These are phyloP conservation scores for Portunus trituberculatus DNA, from an alignment of 1,140 invertebrate genomes.

Conservation along the genomic window DNA sequence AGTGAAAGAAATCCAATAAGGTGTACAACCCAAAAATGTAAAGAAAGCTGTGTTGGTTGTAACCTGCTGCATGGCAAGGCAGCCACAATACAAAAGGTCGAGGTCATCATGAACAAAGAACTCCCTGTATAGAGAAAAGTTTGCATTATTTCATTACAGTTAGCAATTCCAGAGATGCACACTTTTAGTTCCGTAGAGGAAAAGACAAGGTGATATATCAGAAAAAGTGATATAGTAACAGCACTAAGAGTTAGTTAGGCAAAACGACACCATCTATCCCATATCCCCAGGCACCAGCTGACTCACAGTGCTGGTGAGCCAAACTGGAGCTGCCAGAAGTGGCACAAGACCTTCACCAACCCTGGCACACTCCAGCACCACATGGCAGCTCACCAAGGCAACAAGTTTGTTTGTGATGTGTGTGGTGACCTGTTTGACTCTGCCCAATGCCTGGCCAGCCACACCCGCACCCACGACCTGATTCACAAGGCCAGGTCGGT, in stretches of 20 bases:
- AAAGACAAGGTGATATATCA: no score
- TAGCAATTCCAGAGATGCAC: no score
- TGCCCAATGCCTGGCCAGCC: constrained; percentile 37
- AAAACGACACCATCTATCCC: background rate
- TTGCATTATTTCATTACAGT: no score
- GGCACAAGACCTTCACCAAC: constrained; percentile 34
- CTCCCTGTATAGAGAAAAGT: no score
- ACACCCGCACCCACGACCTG: constrained; percentile 38
- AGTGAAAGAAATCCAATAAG: no score
- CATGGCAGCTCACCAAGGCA: constrained; percentile 42
- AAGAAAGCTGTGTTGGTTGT: background rate
- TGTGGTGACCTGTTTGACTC: constrained; percentile 51
- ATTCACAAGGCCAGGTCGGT: background rate
- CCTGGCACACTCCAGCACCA: constrained; percentile 46
- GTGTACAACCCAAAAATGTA: no score
- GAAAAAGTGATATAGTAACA: no score
- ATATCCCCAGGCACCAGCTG: background rate
- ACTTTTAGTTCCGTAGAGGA: no score
- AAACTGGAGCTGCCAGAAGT: constrained; percentile 33
- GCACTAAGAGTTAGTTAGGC: no score
- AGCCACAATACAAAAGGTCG: background rate
- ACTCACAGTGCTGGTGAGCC: background rate
- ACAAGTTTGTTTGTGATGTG: constrained; percentile 46
- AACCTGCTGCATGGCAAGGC: background rate
- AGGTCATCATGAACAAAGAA: background rate